These are phyloP conservation scores for Gadopsis bispinosus DNA, from an alignment of 2,797 vertebrate species.

Conservation along the genomic window DNA sequence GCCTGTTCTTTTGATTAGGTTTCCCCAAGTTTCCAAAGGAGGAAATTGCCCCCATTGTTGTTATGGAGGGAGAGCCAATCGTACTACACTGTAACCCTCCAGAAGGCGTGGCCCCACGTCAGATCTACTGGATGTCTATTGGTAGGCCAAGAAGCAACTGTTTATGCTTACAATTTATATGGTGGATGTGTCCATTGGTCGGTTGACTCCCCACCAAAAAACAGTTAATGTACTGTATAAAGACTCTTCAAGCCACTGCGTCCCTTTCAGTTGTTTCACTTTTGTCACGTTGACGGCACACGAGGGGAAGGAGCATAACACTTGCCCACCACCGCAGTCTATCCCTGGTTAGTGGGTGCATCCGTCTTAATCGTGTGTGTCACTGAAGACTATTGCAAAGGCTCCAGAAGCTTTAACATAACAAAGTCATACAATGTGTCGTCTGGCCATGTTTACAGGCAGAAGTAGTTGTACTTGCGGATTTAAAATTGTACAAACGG, in stretches of 20 bases:
- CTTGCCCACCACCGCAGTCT: neutral
- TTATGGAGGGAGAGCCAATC: conserved; percentile 90
- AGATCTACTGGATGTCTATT: conserved; percentile 96
- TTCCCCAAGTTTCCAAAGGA: conserved; percentile 95
- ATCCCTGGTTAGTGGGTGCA: neutral
- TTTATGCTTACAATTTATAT: neutral
- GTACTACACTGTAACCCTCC: conserved; percentile 92
- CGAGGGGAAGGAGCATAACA: neutral
- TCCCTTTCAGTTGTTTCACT: neutral
- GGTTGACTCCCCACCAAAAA: neutral
- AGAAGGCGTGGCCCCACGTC: conserved; percentile 86
- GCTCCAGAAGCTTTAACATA: neutral
- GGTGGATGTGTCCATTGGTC: neutral
- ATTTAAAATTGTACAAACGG: neutral
- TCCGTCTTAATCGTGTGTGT: neutral
- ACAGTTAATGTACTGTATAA: neutral
- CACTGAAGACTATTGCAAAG: neutral
- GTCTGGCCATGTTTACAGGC: neutral
- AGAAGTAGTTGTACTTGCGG: neutral
- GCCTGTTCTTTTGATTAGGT: conserved; percentile 72
- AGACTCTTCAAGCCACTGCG: neutral
- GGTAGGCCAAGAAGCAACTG: conserved; percentile 81
- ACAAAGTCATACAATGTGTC: neutral
- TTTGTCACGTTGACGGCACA: neutral
- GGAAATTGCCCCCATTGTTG: conserved; percentile 83